Conservation (phyloP, 2,113 vertebrate species). For the Chinchilla lanigera region DNA sequence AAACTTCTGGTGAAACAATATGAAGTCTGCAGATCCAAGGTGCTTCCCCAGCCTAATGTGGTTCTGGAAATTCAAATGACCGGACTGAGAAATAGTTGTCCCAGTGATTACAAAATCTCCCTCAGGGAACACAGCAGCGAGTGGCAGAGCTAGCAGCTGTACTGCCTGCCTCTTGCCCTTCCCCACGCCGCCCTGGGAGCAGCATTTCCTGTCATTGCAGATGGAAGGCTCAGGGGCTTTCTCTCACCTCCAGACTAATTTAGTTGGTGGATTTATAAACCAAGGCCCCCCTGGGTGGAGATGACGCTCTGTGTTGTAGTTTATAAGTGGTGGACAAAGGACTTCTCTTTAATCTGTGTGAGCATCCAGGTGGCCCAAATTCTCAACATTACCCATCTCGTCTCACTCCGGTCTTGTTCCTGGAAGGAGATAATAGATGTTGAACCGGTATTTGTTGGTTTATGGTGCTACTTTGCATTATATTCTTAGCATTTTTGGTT, state of each 20-base stretch:
- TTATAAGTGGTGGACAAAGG: not conserved
- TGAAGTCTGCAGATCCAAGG: not conserved
- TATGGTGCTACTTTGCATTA: not conserved
- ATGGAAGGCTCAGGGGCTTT: not conserved
- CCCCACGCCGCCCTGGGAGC: not conserved
- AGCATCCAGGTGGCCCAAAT: not conserved
- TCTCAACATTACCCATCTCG: not conserved
- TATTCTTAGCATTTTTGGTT: not conserved
- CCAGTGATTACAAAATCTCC: constrained; percentile 11
- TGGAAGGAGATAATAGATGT: not conserved
- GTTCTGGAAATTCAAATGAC: constrained; percentile 53
- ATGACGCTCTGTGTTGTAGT: too few species aligned
- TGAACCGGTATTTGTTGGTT: not conserved
- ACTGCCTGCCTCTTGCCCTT: not conserved
- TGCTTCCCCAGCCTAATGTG: constrained; percentile 32
- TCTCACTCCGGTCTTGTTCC: not conserved
- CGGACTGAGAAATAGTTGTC: constrained; percentile 13
- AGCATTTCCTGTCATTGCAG: not conserved
- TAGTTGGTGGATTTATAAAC: not conserved
- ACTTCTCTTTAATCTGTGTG: not conserved
- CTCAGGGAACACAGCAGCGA: not conserved
- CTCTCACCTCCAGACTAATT: not conserved
- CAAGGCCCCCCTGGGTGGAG: not conserved
- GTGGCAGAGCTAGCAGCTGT: not conserved
- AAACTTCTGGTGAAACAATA: constrained; percentile 36